Percentiles rank a stretch among this genome's conserved stretches.
Conservation (phyloP, 2,797 vertebrate species). For the Benthosema pterotum region DNA sequence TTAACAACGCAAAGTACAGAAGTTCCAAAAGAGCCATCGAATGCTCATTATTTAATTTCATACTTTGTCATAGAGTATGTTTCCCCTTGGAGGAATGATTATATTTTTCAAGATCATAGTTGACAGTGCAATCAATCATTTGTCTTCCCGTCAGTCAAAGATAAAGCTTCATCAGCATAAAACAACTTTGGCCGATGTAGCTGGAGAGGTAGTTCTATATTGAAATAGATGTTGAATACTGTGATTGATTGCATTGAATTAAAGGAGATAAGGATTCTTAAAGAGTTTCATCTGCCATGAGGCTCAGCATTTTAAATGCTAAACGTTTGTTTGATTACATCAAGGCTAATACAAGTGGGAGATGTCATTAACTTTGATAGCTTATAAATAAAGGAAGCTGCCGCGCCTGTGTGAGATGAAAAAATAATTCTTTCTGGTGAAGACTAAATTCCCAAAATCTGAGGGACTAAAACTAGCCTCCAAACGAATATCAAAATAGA, state of each 20-base stretch:
- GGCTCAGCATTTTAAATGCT: slow-evolving; percentile 55
- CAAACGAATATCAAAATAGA: no score
- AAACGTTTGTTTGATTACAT: slow-evolving; percentile 57
- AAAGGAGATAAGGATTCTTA: slow-evolving; percentile 85
- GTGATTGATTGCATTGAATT: slow-evolving; percentile 85
- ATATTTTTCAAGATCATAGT: neutral
- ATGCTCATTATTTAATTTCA: no score
- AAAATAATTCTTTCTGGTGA: slow-evolving; percentile 34
- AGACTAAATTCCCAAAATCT: slow-evolving; percentile 10
- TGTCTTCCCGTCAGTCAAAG: slow-evolving; percentile 65
- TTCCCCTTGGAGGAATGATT: neutral
- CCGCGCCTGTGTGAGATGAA: slow-evolving; percentile 1
- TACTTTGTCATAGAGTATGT: neutral
- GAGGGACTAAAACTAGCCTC: slow-evolving; percentile 8
- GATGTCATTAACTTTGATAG: slow-evolving; percentile 35
- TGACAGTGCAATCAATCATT: slow-evolving; percentile 63
- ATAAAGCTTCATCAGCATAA: slow-evolving; percentile 71
- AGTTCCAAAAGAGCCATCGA: no score
- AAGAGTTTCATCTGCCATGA: slow-evolving; percentile 88
- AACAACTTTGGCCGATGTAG: slow-evolving; percentile 65
- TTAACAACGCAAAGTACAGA: no score
- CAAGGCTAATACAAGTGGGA: slow-evolving; percentile 48
- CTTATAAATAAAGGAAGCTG: slow-evolving; percentile 24
- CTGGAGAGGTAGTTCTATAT: slow-evolving; percentile 70
- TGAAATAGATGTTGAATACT: slow-evolving; percentile 56